Base-by-base conservation (phyloP, 2,888 invertebrate genomes). In the Drosophila incognita region DNA sequence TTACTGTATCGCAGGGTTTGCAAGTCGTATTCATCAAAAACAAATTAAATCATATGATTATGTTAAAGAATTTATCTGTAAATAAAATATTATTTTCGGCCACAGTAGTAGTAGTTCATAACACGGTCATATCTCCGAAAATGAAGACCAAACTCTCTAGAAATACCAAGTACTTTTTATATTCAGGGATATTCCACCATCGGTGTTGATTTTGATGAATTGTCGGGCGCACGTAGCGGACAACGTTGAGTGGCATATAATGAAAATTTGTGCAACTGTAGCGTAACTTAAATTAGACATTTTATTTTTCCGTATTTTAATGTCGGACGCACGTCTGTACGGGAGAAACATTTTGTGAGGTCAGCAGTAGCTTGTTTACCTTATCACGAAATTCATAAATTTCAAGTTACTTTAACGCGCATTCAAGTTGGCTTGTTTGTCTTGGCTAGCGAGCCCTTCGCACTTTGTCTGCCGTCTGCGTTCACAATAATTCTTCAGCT, bases 321-420 rank as follows among this genome's bases (percentile, higher is more conserved):
- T 71, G 67, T 61, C 58, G 60, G 62, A 63, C 54, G 46, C 54
- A 68, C 56, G 70, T 76, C 81, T n/a, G 67, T 49, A 13, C 27
- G 42, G 24, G 2, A 29, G 33, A n/a, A 27, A 40, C 36, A 36
- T 59, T 49, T 35, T 35, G 77, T 54, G 21, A 57, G 49, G 67
- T 62, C 79, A 60, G 56, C 63, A 48, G 63, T 67, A 27, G 54
- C 67, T 90, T 86, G 90, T 86, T 86, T 90, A 90, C 88, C 90
- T 87, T 87, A 87, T 87, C 87, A 78, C 64, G 67, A 80, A 90
- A 89, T 89, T 87, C 90, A 90, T 87, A 87, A 87, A 90, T 87
- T 87, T 85, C 73, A 80, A 80, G 77, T 89, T 71, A 89, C 90
- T 89, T 89, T 89, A 89, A 81, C 83, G 85, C 81, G 75, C 65